Base-by-base conservation (phyloP, 2,888 invertebrate genomes). In the Eretmocerus hayati region DNA sequence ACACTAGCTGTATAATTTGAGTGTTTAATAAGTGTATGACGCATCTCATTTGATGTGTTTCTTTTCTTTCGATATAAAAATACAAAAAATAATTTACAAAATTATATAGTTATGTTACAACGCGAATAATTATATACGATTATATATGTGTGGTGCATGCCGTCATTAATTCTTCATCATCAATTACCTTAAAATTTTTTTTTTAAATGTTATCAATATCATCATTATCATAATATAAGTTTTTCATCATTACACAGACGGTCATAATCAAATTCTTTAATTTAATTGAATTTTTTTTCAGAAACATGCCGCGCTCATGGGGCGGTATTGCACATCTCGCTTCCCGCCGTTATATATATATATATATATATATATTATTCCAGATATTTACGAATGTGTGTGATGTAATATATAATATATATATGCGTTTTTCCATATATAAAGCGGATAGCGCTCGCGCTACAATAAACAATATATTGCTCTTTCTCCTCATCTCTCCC, bases 61-160 rank as follows among this genome's bases (percentile, higher is more conserved):
- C 59, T 59, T 59, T 56, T 59, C 58, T n/a, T n/a, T 61, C 58
- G 59, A 65, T 65, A 65, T 64, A 66, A 66, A 65, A 66, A 65
- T 65, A 66, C 64, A 65, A 64, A 65, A 66, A 66, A 65, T 65
- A 65, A 65, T 65, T 66, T 65, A 65, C 64, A 65, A 66, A 65
- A 65, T 64, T 62, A 65, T 63, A 63, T 62, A 64, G 60, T 61
- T 63, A 63, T 64, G 61, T 63, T 64, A 64, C 63, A 64, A 52
- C 60, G 61, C 61, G 59, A 64, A 63, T 48, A 50, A 46, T 61
- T 57, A 50, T 49, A 51, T 51, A 51, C 46, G 54, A 46, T 61
- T 57, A 50, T 49, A 51, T 51, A 51, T 48, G 54, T 48, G 49
- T 54, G 48, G 46, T 51, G 51, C 51, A 52, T 52, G 50, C 42